Base-by-base conservation (phyloP, 2,113 vertebrate species). In the Tylochromis polylepis region DNA sequence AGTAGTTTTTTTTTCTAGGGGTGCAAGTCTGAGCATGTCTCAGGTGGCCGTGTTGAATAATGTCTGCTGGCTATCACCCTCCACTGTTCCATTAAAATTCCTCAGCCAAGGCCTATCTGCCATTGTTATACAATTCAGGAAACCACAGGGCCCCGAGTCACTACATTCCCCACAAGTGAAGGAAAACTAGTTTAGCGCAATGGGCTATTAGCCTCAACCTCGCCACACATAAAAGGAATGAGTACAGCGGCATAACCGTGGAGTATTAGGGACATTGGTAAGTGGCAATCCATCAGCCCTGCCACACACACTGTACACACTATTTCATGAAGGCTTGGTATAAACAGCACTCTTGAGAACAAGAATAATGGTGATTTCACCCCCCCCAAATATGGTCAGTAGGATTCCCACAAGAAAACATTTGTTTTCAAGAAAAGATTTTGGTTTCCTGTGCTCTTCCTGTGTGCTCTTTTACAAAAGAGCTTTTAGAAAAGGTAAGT, bases 231-330 rank as follows among this genome's bases (percentile, higher is more conserved):
- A 31, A 77, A 77, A 77, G 43, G 16, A 77, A 51, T 29, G 88
- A 77, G 78, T 79, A 55, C 75, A 84, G 87, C 60, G 38, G 2
- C 43, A 77, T 51, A 51, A 77, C 70, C 8, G 43, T 51, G 1
- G 43, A 31, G 70, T 51, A 51, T 77, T 51, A 77, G 43, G 27
- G 43, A 51, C 51, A 51, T 51, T 51, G 72, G 9, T 92, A 87
- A 93, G 88, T 88, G 92, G 84, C 24, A 88, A 82, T 92, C 84
- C 82, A 92, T 94, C 92, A 92, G 75, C 79, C 38, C 78, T 49
- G 67, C 78, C 6, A 49, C n/a, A n/a, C 79, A 34, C 70, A 84
- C 77, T 62, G 24, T 20, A 6, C 65, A 5, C 8, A 86, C 60
- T 86, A 22, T 82, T 11, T 59, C 31, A 7, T 57, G 43, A 88